phyloP scores from a whole-genome alignment of 2,113 vertebrate species.

The Cebidichthys violaceus region DNA sequence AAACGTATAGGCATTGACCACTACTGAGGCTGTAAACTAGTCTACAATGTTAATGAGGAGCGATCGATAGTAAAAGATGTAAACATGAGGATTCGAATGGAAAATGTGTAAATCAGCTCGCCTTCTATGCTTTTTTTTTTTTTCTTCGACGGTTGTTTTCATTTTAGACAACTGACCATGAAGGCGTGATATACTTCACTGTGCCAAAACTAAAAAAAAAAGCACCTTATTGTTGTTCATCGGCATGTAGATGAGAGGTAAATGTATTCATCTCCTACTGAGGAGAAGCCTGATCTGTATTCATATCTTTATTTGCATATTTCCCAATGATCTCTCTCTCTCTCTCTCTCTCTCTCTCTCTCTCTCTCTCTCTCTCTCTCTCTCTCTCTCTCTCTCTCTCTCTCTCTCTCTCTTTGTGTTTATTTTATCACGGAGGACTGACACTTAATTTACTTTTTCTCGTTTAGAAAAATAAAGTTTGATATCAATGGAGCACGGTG shows the following conservation, averaged over 20 bases:
- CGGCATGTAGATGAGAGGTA: constrained; percentile 73
- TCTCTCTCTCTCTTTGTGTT: constrained; percentile 41
- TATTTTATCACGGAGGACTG: constrained; percentile 45
- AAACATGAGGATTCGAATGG: constrained; percentile 24
- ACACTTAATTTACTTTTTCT: constrained; percentile 28
- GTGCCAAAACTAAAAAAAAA: constrained; percentile 36
- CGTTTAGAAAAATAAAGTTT: constrained; percentile 49
- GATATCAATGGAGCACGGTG: constrained; percentile 17
- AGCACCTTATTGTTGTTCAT: constrained; percentile 59
- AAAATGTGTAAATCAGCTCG: constrained; percentile 22
- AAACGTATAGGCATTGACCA: background rate
- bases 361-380: constrained; percentile 33
- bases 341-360: constrained; percentile 5
- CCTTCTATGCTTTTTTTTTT: constrained; percentile 16
- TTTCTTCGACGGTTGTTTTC: constrained; percentile 36
- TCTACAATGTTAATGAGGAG: background rate
- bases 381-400: constrained; percentile 1
- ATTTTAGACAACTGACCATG: constrained; percentile 54
- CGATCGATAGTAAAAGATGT: background rate
- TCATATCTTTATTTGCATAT: constrained; percentile 74
- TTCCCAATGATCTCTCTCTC: constrained; percentile 64
- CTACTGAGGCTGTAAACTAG: background rate
- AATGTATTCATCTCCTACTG: constrained; percentile 72
- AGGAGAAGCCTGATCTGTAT: constrained; percentile 68
- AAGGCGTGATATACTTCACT: constrained; percentile 14